Conservation (phyloP, 2,113 vertebrate species). For the Prionailurus bengalensis region DNA sequence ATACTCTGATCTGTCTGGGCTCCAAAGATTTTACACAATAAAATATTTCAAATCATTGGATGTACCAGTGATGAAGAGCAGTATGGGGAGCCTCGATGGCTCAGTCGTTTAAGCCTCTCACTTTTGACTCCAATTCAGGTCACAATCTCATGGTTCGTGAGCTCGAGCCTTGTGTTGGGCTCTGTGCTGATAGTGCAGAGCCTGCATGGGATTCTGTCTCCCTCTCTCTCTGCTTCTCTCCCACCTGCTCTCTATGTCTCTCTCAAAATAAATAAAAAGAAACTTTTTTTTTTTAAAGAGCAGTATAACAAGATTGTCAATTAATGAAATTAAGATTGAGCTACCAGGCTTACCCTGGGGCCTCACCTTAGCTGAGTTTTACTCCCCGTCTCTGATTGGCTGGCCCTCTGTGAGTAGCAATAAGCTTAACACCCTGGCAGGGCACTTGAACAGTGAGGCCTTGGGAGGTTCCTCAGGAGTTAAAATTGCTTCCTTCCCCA, state of each 20-base stretch:
- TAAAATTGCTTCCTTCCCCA: background rate
- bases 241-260: too few species aligned
- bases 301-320: background rate
- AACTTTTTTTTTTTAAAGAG: too few species aligned
- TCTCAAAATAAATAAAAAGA: too few species aligned
- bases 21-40: background rate
- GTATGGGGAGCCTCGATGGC: too few species aligned
- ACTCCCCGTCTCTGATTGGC: background rate
- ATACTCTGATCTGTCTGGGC: background rate
- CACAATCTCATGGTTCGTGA: too few species aligned
- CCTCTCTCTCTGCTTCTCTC: too few species aligned
- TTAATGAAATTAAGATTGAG: background rate
- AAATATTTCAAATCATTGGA: background rate
- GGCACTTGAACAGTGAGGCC: background rate
- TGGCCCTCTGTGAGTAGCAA: fast-evolving
- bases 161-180: too few species aligned
- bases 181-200: too few species aligned
- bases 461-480: background rate
- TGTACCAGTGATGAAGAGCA: background rate
- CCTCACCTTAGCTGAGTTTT: background rate
- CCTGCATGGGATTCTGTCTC: too few species aligned
- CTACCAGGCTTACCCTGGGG: fast-evolving
- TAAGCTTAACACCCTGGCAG: background rate
- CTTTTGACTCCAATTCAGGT: too few species aligned
- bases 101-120: too few species aligned